Percentiles rank a stretch among this genome's conserved stretches.
These are phyloP conservation scores for Caenorhabditis angaria DNA, from an alignment of 2,888 invertebrate species.

Conservation along the genomic window DNA sequence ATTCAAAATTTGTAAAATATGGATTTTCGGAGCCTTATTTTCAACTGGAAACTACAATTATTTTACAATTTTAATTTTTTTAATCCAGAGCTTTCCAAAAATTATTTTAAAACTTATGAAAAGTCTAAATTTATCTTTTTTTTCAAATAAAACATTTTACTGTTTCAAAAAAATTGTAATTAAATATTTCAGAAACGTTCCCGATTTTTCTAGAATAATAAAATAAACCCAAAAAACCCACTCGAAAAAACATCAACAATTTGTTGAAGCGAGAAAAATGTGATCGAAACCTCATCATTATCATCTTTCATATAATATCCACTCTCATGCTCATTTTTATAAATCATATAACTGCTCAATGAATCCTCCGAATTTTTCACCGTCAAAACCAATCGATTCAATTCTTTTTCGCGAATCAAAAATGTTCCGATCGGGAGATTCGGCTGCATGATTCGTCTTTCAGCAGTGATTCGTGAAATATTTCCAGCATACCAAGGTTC, in stretches of 20 bases:
- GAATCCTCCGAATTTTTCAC: slow-evolving; percentile 23
- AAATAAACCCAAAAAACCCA: background rate
- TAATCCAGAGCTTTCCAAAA: too few species aligned
- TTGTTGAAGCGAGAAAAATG: slow-evolving; percentile 21
- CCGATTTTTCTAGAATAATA: too few species aligned
- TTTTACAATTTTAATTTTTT: too few species aligned
- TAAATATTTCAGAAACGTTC: too few species aligned
- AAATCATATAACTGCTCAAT: slow-evolving; percentile 24
- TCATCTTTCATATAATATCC: slow-evolving; percentile 28
- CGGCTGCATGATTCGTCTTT: slow-evolving; percentile 38
- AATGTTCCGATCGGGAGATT: slow-evolving; percentile 39
- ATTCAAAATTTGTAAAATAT: too few species aligned
- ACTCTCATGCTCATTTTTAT: slow-evolving; percentile 13
- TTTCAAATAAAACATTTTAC: slow-evolving; percentile 9
- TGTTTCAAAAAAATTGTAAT: too few species aligned
- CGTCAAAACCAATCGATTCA: slow-evolving; percentile 26
- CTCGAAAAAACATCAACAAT: slow-evolving; percentile 26
- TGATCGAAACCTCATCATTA: slow-evolving; percentile 20
- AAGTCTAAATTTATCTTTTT: too few species aligned
- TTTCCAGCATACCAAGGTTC: slow-evolving; percentile 43
- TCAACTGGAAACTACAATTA: too few species aligned
- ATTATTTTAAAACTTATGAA: too few species aligned
- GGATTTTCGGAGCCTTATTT: too few species aligned
- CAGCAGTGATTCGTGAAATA: slow-evolving; percentile 31
- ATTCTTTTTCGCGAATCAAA: slow-evolving; percentile 32